A percentile compares a stretch with the other conserved stretches of the same genome.
Evolutionary conservation across 2,797 vertebrate genomes (phyloP).

Genomic region (Clarias pachynema): DNA sequence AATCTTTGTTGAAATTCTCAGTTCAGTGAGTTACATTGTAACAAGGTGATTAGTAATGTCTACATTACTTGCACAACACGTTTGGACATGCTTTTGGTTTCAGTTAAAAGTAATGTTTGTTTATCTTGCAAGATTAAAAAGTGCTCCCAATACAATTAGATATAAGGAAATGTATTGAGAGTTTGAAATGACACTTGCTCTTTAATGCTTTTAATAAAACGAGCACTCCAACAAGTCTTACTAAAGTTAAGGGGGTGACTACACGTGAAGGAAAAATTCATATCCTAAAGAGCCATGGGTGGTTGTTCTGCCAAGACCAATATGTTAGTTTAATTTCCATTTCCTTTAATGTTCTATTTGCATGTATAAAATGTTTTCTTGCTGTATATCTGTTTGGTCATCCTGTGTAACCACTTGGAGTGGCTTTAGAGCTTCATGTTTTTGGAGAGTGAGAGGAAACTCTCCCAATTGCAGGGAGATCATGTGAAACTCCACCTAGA

Average conservation of each 20-base stretch:
- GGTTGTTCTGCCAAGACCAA: no score
- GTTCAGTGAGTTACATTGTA: not conserved
- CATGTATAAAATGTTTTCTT: not conserved
- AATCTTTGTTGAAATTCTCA: not conserved
- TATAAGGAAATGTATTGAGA: not conserved
- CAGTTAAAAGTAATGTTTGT: not conserved
- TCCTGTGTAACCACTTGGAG: not conserved
- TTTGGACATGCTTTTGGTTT: not conserved
- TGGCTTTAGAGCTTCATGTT: not conserved
- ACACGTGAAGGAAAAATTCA: no score
- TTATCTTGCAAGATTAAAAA: not conserved
- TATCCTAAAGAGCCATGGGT: not conserved
- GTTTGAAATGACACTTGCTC: no score
- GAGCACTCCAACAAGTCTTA: no score
- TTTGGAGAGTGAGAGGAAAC: no score
- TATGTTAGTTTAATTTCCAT: no score
- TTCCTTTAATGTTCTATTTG: not conserved
- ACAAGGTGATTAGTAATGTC: no score
- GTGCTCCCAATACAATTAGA: not conserved
- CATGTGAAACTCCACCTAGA: no score
- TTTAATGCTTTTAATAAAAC: no score
- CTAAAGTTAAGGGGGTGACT: no score
- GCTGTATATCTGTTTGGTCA: not conserved
- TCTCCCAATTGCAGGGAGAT: no score
- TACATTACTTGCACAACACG: not conserved